These are phyloP conservation scores for Melinaea menophilus DNA, from an alignment of 2,888 invertebrate genomes.

Conservation along the genomic window DNA sequence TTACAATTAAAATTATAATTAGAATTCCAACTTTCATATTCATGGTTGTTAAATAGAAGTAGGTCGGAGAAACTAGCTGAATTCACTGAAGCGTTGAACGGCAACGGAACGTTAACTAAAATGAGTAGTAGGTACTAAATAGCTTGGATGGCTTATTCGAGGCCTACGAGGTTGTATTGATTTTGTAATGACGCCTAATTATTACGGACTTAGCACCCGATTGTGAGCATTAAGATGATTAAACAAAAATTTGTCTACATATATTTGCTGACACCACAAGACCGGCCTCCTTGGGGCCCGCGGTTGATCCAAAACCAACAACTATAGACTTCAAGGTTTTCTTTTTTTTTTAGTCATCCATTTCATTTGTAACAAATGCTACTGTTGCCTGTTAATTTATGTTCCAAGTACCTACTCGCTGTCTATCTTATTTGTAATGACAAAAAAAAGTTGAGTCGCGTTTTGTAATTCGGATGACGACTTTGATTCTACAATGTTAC, in stretches of 20 bases:
- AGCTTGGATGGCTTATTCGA: constrained; percentile 14
- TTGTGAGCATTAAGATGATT: constrained; percentile 51
- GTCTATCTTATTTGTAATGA: background rate
- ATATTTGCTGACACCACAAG: constrained; percentile 61
- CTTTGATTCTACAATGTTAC: constrained; percentile 51
- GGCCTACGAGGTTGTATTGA: constrained; percentile 12
- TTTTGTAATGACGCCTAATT: constrained; percentile 44
- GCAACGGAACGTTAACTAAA: constrained; percentile 14
- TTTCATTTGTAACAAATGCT: constrained; percentile 5
- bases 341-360: background rate
- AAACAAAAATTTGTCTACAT: constrained; percentile 54
- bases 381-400: constrained; percentile 3
- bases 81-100: constrained; percentile 28
- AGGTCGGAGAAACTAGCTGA: constrained; percentile 28
- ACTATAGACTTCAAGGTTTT: constrained; percentile 6
- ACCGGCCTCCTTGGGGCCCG: constrained; percentile 57
- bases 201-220: constrained; percentile 46
- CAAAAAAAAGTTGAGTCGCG: constrained; percentile 16
- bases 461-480: constrained; percentile 39
- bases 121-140: background rate
- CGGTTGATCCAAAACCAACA: constrained; percentile 33
- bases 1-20: constrained; percentile 9
- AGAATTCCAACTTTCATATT: constrained; percentile 3
- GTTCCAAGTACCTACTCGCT: background rate
- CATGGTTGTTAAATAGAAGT: constrained; percentile 9